Base-by-base conservation (phyloP, 2,888 invertebrate species). In the Mayetiola destructor region DNA sequence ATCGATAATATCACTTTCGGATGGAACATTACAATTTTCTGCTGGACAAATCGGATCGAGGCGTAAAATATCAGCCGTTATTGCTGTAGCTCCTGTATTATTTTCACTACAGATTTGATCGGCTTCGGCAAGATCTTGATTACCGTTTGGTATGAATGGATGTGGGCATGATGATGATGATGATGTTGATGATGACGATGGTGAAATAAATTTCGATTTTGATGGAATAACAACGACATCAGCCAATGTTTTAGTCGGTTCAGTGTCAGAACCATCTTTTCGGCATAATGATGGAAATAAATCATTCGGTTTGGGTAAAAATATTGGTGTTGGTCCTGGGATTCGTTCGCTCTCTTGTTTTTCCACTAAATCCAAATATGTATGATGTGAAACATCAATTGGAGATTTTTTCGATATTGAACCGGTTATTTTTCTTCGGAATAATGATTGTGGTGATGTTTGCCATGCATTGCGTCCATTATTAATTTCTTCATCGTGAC, bases 81-180 rank as follows among this genome's bases (percentile, higher is more conserved):
- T n/a, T 16, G 18, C 54, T 2, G 23, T n/a, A 12, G 55, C 21
- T 16, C 16, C 16, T 1, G 16, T 16, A n/a, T 14, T 21, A 36
- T 55, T 36, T 37, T 55, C 55, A 55, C 27, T 55, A 57, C 83
- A 77, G 56, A 83, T 82, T 69, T 87, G 87, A 73, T 88, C 88
- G 10, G 87, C 87, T 70, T 88, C 88, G 0, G 87, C 86, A 61
- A 88, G 71, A 66, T 88, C 88, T 27, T 81, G 85, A 66, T 88
- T 70, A 60, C 79, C 77, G 67, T 78, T 78, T 8, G n/a, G n/a
- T 40, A 18, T n/a, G 56, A 37, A 10, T 56, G 21, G 35, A 39
- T 37, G 36, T 35, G 23, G 35, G 21, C 5, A 14, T 20, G 32
- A 20, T n/a, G 54, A 9, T 37, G 37, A 27, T 29, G 32, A 3